Percentiles rank a stretch among this genome's conserved stretches.
Evolutionary conservation across 2,113 vertebrate genomes (phyloP).

Genomic region (Odontesthes bonariensis): DNA sequence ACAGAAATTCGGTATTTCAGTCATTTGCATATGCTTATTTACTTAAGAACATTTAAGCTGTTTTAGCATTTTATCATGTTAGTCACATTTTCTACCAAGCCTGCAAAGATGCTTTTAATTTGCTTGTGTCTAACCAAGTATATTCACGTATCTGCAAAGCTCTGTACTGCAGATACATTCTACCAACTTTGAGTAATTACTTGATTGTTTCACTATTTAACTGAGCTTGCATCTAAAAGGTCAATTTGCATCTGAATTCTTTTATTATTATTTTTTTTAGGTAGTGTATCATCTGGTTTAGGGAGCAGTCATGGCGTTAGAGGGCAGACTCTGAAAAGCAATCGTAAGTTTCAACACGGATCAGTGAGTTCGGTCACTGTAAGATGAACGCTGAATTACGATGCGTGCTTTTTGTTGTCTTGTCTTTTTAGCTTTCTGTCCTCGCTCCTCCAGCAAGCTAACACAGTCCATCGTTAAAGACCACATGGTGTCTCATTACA

Average conservation of each 20-base stretch:
- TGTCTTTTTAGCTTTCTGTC: slow-evolving; percentile 81
- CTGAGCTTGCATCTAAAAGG: neutral
- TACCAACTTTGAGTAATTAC: neutral
- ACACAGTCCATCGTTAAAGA: slow-evolving; percentile 89
- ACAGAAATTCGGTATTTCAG: neutral
- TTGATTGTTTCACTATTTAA: neutral
- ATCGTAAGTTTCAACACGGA: slow-evolving; percentile 60
- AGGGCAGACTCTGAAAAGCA: slow-evolving; percentile 63
- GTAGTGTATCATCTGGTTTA: slow-evolving; percentile 64
- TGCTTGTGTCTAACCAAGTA: neutral
- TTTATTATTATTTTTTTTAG: slow-evolving; percentile 32
- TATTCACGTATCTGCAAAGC: neutral
- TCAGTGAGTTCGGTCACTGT: slow-evolving; percentile 3
- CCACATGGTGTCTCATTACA: slow-evolving; percentile 96
- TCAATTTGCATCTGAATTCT: neutral
- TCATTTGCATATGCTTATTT: neutral
- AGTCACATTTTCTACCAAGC: no score
- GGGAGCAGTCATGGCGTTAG: slow-evolving; percentile 46
- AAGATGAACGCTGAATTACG: neutral
- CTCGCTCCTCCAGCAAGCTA: slow-evolving; percentile 84
- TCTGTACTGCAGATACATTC: neutral
- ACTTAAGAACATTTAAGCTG: neutral
- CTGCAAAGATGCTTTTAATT: neutral
- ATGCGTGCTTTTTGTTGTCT: neutral
- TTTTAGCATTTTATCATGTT: neutral